Conservation (phyloP, 2,888 invertebrate genomes). For the Formica aserva region DNA sequence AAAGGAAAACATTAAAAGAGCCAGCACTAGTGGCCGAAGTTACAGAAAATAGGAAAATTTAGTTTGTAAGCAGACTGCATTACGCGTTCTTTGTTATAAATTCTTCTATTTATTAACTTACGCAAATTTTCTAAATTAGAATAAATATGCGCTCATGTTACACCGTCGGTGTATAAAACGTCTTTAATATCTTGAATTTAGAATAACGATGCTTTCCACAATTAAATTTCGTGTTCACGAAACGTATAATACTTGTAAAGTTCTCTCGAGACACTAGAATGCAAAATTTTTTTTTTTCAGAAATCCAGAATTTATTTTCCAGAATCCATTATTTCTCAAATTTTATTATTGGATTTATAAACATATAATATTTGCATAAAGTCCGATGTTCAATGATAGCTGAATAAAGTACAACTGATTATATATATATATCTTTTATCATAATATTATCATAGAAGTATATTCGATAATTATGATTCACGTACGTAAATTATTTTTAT, state of each 20-base stretch:
- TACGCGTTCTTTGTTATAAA: not conserved
- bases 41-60: constrained; percentile 17
- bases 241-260: constrained; percentile 17
- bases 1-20: constrained; percentile 16
- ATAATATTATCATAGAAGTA: not conserved
- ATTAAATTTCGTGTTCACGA: constrained; percentile 20
- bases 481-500: not conserved
- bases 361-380: not conserved
- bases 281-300: not conserved
- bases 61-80: constrained; percentile 8
- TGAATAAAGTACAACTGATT: not conserved
- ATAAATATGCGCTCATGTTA: constrained; percentile 26
- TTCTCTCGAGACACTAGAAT: constrained; percentile 1
- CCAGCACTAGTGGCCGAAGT: not conserved
- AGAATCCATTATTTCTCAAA: not conserved
- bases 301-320: not conserved
- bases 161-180: constrained; percentile 3
- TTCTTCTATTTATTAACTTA: constrained; percentile 32
- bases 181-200: constrained; percentile 39
- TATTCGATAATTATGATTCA: not conserved
- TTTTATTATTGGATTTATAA: not conserved
- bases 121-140: constrained; percentile 33
- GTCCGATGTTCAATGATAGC: not conserved
- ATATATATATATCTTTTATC: not conserved
- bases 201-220: constrained; percentile 21